Evolutionary conservation across 2,888 invertebrate species (phyloP).

Genomic region (Sinotaia quadrata): DNA sequence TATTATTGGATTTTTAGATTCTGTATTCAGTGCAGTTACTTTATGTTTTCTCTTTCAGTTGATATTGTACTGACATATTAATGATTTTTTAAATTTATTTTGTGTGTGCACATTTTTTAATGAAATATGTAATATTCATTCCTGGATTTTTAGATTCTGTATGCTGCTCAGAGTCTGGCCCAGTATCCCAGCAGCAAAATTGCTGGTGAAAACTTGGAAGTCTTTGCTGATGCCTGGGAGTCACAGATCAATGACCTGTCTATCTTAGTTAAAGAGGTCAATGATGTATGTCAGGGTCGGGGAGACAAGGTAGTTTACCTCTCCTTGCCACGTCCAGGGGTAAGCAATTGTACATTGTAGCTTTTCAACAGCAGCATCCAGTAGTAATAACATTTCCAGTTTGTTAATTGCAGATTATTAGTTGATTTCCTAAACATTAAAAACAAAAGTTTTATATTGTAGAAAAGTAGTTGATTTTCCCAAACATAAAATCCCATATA

Average conservation of each 20-base stretch:
- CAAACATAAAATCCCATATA: too few species aligned
- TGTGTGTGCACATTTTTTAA: not conserved
- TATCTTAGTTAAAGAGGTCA: constrained; percentile 89
- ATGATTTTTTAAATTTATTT: not conserved
- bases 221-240: constrained; percentile 80
- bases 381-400: not conserved
- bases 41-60: not conserved
- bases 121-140: too few species aligned
- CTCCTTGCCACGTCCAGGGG: constrained; percentile 95
- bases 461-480: too few species aligned
- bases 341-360: constrained; percentile 72
- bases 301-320: constrained; percentile 87
- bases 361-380: not conserved
- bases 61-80: not conserved
- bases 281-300: constrained; percentile 81
- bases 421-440: too few species aligned
- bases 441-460: too few species aligned
- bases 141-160: constrained; percentile 86
- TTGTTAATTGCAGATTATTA: too few species aligned
- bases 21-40: too few species aligned
- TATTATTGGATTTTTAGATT: too few species aligned
- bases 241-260: constrained; percentile 94
- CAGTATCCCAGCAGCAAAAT: constrained; percentile 94
- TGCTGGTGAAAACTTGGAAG: constrained; percentile 95
- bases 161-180: constrained; percentile 92